Base-by-base conservation (phyloP, 2,113 vertebrate species). In the Brachirus orientalis region DNA sequence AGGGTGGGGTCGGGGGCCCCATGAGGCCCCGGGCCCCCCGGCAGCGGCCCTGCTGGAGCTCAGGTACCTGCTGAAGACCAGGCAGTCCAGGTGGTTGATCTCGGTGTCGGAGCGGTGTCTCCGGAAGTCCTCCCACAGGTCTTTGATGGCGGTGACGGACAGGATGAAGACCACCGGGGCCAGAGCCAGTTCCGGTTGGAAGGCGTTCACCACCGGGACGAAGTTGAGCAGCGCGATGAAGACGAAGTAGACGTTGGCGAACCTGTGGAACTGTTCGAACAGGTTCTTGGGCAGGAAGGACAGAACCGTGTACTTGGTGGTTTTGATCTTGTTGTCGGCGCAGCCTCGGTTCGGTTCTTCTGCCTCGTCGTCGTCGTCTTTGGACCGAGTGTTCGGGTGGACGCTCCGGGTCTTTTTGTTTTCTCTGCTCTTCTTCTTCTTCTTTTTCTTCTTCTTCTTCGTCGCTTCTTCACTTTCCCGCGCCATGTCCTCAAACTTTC, bases 221-320 rank as follows among this genome's bases (percentile, higher is more conserved):
- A 99, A 98, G 89, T 98, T 99, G 18, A 99, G 93, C 80, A 99
- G 87, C 0, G 97, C 95, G 46, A 98, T 97, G 86, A 98, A 95
- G 10, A 99, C 98, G 10, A 99, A 99, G 92, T 99, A 99, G 28
- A 98, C 96, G 13, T 99, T 99, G 82, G 98, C 97, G 69, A 98
- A 94, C 41, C 98, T 93, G 72, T 98, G 97, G 81, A 98, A 98
- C 92, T 98, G 97, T 73, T 98, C 97, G 4, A 98, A 99, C 10
- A 99, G 95, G 82, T 98, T 99, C 89, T 98, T 98, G 65, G 98
- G 98, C 82, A 99, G 88, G 86, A 99, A 99, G 50, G 97, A 98
- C 64, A 98, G 89, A 3, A 94, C 76, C 0, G 98, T 98, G 91
- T 99, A 99, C 80, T 97, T 99, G 91, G 97, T 97, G 76, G 97